Base-by-base conservation (phyloP, 2,113 vertebrate genomes). In the Dascyllus trimaculatus region DNA sequence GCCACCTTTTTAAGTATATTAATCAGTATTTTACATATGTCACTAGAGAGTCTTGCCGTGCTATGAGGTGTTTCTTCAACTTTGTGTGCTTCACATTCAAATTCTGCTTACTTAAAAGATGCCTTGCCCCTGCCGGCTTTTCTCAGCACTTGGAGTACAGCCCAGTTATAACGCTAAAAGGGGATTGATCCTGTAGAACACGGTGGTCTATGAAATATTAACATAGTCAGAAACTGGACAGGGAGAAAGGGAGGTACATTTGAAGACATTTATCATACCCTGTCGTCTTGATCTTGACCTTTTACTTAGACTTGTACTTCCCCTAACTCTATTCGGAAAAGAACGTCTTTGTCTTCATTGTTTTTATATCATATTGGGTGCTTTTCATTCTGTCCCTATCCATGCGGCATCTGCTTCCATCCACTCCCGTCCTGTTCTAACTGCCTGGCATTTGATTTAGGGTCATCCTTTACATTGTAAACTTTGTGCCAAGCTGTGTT, bases 191-290 rank as follows among this genome's bases (percentile, higher is more conserved):
- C 57, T 90, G 88, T 80, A 46, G 75, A 85, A 85, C 74, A 80
- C 40, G 69, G 71, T 56, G 56, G 22, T 72, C 75, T 63, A 78
- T 93, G 69, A 93, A 91, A 92, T 92, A 94, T 93, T 93, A 43
- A 93, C 48, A n/a, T 52, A 25, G 52, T 19, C 6, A 1, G 71
- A 66, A 25, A 61, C 46, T 59, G 49, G 75, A 73, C 22, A 17
- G 59, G 64, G 38, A 54, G 49, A 74, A 66, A 60, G 58, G 59
- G 24, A 52, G 61, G 35, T 71, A 13, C 38, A 19, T 82, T 70
- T 63, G 35, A 51, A 66, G 74, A 81, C 40, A 85, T 75, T 84
- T 1, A 14, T 91, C 78, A 45, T 38, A 18, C 48, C 78, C 69
- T 69, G 53, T 2, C 29, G 29, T 85, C 11, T 49, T 78, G 75